Base-by-base conservation (phyloP, 2,113 vertebrate genomes). In the Bujurquina vittata region DNA sequence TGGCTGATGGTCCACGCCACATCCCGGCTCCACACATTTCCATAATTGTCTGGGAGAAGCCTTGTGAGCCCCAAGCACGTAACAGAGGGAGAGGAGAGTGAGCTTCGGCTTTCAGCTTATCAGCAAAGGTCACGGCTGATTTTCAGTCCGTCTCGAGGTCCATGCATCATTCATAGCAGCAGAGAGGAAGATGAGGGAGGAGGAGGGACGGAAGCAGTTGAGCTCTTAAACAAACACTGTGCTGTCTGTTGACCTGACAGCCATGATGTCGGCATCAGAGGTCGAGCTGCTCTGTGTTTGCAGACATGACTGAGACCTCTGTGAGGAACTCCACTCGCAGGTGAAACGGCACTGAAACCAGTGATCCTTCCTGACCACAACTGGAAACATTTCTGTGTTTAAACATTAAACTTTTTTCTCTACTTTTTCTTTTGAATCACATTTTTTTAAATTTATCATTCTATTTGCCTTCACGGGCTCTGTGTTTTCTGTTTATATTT, bases 111-210 rank as follows among this genome's bases (percentile, higher is more conserved):
- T 55, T 59, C 35, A 69, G 55, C 69, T 75, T 55, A 74, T 76
- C 75, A 40, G 35, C 46, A 79, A 83, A 88, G 87, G 87, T 85
- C 87, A 83, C 0, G 2, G 56, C 81, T 65, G 84, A 79, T 79
- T 79, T 76, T 83, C 76, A 77, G 35, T 83, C 65, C 57, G 37
- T 80, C 56, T 5, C 3, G 18, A 4, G 18, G 72, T 46, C 20
- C 22, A 84, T 77, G 57, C 22, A 75, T 86, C 61, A 82, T 67
- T 62, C 73, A 80, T 61, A 29, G 60, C 73, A 77, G 52, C 10
- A 4, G 22, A 15, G 75, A 63, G 22, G n/a, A 22, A 54, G 23
- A 8, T 15, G 59, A 14, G 31, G 59, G 15, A 31, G 12, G 59
- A 14, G 26, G 23, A 12, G 40, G 31, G 67, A 43, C 3, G 10